Evolutionary conservation across 2,888 invertebrate genomes (phyloP).

Genomic region (Temnothorax rugatulus): DNA sequence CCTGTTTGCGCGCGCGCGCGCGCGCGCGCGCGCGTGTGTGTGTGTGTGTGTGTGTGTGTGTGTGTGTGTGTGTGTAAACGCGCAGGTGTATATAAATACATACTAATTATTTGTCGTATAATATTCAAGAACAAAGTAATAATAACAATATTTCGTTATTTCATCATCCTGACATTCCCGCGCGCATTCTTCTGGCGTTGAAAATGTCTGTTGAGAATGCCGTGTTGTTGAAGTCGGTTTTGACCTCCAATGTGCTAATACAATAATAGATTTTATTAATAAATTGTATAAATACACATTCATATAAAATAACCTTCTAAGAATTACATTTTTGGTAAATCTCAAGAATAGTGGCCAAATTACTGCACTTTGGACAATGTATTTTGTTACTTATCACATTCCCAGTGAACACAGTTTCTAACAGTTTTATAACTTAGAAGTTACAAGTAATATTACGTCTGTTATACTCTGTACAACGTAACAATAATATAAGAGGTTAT

Average conservation of each 20-base stretch:
- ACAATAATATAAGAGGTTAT: too few relatives aligned
- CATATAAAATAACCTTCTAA: background rate
- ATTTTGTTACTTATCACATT: too few relatives aligned
- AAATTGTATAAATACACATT: background rate
- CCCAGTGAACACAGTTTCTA: too few relatives aligned
- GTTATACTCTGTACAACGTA: too few relatives aligned
- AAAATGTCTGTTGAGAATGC: background rate
- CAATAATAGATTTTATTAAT: background rate
- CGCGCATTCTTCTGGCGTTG: slow-evolving; percentile 31
- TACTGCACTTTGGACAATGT: too few relatives aligned
- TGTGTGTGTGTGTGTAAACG: background rate
- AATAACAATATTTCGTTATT: slow-evolving; percentile 12
- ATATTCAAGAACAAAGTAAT: slow-evolving; percentile 24
- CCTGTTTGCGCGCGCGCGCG: too few relatives aligned
- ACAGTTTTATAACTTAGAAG: too few relatives aligned
- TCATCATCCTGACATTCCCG: background rate
- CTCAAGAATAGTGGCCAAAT: too few relatives aligned
- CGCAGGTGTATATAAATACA: background rate
- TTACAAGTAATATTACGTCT: too few relatives aligned
- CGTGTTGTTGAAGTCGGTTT: background rate
- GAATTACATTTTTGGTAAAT: too few relatives aligned
- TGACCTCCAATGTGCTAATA: background rate
- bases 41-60: background rate
- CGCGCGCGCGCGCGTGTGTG: too few relatives aligned
- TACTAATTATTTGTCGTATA: slow-evolving; percentile 23